Evolutionary conservation across 2,888 invertebrate genomes (phyloP).

Genomic region (Sarcophaga variegata): DNA sequence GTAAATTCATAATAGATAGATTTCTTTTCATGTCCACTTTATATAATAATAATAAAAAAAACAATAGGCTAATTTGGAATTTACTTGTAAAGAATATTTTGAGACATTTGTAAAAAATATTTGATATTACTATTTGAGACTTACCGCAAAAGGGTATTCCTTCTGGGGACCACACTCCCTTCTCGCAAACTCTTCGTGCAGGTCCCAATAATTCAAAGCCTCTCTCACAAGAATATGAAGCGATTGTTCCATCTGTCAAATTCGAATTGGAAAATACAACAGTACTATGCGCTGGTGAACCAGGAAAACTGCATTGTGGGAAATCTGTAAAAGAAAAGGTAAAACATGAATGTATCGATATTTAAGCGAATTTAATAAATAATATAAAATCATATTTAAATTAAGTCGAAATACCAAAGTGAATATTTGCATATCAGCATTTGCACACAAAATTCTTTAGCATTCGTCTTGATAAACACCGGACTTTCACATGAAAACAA

Average conservation of each 20-base stretch:
- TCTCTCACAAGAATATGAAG: conserved; percentile 92
- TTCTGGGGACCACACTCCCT: conserved; percentile 92
- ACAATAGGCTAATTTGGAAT: background rate
- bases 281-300: conserved; percentile 93
- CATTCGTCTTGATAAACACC: too few relatives aligned
- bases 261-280: conserved; percentile 89
- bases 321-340: conserved; percentile 74
- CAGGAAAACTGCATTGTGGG: conserved; percentile 90
- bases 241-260: conserved; percentile 84
- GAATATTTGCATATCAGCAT: too few relatives aligned
- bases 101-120: too few relatives aligned
- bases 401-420: too few relatives aligned
- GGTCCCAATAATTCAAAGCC: conserved; percentile 97
- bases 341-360: background rate
- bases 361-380: too few relatives aligned
- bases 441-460: too few relatives aligned
- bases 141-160: conserved; percentile 97
- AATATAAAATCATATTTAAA: too few relatives aligned
- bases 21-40: conserved; percentile 10
- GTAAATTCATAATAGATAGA: too few relatives aligned
- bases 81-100: too few relatives aligned
- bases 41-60: background rate
- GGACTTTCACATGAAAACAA: too few relatives aligned
- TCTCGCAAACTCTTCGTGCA: conserved; percentile 88
- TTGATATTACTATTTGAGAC: conserved; percentile 78